Conservation (phyloP, 2,888 invertebrate species). For the Andrena bucephala region DNA sequence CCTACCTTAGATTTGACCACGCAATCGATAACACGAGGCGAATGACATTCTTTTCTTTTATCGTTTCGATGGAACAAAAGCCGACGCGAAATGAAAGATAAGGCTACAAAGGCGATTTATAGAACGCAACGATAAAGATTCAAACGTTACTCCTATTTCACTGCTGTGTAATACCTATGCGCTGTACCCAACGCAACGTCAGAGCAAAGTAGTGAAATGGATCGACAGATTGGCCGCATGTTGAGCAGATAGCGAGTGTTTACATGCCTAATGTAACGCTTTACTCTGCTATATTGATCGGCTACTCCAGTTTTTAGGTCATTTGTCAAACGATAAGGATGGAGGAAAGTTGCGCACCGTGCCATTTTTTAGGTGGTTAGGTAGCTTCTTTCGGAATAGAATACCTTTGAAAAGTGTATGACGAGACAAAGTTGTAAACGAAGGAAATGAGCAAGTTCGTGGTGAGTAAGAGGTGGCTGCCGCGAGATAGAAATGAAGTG, state of each 20-base stretch:
- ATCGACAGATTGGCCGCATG: slow-evolving; percentile 74
- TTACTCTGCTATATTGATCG: slow-evolving; percentile 63
- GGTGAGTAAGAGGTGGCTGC: no score
- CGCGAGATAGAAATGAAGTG: neutral
- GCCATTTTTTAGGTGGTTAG: neutral
- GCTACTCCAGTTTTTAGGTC: slow-evolving; percentile 58
- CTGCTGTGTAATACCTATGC: no score
- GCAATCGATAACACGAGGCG: no score
- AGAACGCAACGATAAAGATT: no score
- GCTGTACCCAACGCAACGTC: neutral
- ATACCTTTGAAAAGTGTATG: neutral
- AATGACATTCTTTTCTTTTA: no score
- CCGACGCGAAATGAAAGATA: no score
- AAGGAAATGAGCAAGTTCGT: neutral
- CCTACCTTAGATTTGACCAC: no score
- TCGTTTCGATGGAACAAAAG: no score
- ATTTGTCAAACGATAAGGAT: slow-evolving; percentile 18
- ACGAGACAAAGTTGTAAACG: neutral
- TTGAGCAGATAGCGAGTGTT: slow-evolving; percentile 77
- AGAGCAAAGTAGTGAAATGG: slow-evolving; percentile 25
- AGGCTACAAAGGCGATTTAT: no score
- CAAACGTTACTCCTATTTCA: no score
- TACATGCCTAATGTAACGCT: slow-evolving; percentile 80
- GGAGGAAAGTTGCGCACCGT: slow-evolving; percentile 11
- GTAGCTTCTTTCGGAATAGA: neutral